Evolutionary conservation across 2,888 invertebrate species (phyloP), one percentile per base, ranked within the genome.

Genomic region (Eristalis pertinax): DNA sequence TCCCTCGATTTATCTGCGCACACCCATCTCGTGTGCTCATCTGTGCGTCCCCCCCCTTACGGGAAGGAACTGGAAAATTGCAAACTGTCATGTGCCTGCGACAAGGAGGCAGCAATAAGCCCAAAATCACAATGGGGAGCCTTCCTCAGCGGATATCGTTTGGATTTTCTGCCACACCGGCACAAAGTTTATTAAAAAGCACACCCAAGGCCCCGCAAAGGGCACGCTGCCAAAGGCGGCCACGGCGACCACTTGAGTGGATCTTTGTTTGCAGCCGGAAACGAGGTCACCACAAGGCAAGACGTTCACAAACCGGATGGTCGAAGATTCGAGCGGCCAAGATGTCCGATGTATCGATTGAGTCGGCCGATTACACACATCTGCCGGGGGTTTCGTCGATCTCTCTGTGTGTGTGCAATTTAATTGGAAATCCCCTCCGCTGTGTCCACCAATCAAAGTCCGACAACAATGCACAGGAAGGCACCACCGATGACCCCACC

Each of bases 81-180:
- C 76, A 82, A 82, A 82, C 72, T 76, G 75, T 70, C 76, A 76
- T 76, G 65, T 72, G 82, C 70, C 82, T 82, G 67, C 70, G 64
- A 75, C 81, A 70, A 76, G 65, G 65, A 76, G 65, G 50, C 76
- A 82, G 60, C 70, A 76, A 75, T 82, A 67, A 72, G 76, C 76
- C n/a, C 67, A 65, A 56, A 76, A 70, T 83, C 64, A 69, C 56
- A 64, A 69, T 50, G 38, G 24, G 1, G 58, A 58, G 68, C 22
- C 62, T 58, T 60, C 41, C 43, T 10, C 35, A 26, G 43, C 56
- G 65, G 67, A 75, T 60, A 29, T 58, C 67, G 63, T 63, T 67
- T 11, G 62, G 50, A 63, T 70, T 58, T 74, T 56, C 19, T 70
- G 35, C 56, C 58, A 50, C 65, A 73, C 73, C 50, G 73, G 73